Evolutionary conservation across 37 sponge, comb jelly and placozoan genomes (phyloP).

Genomic region (Cliona cf. orientalis): DNA sequence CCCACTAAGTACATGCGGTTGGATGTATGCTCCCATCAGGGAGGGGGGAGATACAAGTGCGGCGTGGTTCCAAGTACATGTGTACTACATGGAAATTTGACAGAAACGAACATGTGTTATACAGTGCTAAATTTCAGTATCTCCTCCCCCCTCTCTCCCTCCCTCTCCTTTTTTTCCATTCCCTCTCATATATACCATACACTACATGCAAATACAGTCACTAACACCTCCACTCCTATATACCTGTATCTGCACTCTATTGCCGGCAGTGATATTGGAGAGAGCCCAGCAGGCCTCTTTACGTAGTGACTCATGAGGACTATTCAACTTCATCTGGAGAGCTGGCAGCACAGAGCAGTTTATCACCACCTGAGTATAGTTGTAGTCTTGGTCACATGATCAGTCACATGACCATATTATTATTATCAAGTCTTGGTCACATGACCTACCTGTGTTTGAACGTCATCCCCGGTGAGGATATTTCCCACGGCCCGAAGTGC

Average conservation of each 20-base stretch:
- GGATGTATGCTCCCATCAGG: too few species aligned
- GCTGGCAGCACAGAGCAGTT: slow-evolving; percentile 71
- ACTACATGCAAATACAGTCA: too few species aligned
- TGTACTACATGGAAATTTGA: too few species aligned
- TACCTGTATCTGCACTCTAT: slow-evolving; percentile 85
- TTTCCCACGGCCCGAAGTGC: slow-evolving; percentile 82
- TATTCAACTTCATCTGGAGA: slow-evolving; percentile 42
- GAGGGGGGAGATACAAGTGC: too few species aligned
- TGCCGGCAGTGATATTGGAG: slow-evolving; percentile 96
- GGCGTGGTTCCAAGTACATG: too few species aligned
- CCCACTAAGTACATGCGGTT: too few species aligned
- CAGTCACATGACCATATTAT: not conserved
- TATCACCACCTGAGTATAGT: slow-evolving; percentile 41
- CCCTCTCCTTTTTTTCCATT: too few species aligned
- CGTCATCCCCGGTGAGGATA: slow-evolving; percentile 78
- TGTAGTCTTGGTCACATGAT: not conserved
- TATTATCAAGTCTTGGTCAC: not conserved
- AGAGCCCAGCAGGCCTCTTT: slow-evolving; percentile 94
- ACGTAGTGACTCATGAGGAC: not conserved
- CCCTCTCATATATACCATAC: too few species aligned
- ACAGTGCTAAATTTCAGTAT: too few species aligned
- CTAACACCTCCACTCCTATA: too few species aligned
- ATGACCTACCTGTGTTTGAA: slow-evolving; percentile 62
- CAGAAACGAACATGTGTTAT: too few species aligned
- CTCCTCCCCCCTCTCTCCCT: too few species aligned